Conservation (phyloP, 2,797 vertebrate species). For the Tympanoctomys barrerae region DNA sequence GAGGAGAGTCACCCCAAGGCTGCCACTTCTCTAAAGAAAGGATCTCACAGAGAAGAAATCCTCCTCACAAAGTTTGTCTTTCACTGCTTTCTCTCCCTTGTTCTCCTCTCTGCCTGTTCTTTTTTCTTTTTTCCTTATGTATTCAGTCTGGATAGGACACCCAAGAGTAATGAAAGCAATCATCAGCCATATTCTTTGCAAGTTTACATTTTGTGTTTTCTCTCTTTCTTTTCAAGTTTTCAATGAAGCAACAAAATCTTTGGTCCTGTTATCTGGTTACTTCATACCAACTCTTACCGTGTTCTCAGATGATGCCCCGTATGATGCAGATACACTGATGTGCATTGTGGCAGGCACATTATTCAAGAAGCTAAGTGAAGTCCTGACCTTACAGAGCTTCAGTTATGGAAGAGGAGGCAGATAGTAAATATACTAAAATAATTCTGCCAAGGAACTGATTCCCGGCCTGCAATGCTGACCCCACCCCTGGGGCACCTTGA, state of each 20-base stretch:
- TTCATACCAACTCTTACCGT: neutral
- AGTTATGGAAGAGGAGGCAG: neutral
- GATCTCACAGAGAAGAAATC: neutral
- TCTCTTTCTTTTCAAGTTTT: neutral
- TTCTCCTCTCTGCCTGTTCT: neutral
- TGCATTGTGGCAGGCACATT: neutral
- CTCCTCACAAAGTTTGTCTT: neutral
- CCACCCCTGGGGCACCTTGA: too few relatives aligned
- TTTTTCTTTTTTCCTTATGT: neutral
- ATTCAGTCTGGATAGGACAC: neutral
- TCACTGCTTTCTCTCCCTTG: neutral
- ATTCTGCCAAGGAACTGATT: neutral
- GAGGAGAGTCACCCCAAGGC: neutral
- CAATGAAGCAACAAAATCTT: neutral
- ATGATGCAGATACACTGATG: neutral
- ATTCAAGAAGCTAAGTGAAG: neutral
- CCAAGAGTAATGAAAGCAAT: neutral
- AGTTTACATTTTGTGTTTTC: constrained; percentile 21
- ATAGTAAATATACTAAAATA: neutral
- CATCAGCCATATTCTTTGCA: constrained; percentile 23
- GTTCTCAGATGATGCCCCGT: neutral
- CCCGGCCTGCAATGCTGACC: too few relatives aligned
- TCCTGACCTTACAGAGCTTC: neutral
- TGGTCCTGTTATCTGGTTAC: neutral
- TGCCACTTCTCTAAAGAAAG: neutral